phyloP scores from a whole-genome alignment of 2,797 vertebrate species.

The Ctenopoma multispine region DNA sequence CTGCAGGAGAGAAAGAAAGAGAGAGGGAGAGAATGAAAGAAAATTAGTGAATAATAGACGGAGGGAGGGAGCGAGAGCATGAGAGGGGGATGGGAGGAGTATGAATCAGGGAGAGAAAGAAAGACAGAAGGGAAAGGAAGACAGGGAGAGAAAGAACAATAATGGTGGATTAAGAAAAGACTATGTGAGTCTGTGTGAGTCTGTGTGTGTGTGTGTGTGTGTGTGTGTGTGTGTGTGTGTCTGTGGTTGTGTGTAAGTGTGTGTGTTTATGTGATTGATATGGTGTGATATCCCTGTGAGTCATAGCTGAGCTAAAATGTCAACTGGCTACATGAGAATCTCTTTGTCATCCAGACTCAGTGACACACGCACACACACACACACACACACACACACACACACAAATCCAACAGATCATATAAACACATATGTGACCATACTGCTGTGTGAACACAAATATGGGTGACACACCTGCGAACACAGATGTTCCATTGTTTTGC shows the following conservation, averaged over 20 bases:
- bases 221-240: slow-evolving; percentile 38
- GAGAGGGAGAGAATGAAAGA: slow-evolving; percentile 80
- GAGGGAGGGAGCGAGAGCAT: slow-evolving; percentile 77
- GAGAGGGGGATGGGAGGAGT: slow-evolving; percentile 81
- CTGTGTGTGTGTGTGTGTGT: slow-evolving; percentile 42
- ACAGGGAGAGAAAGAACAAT: slow-evolving; percentile 75
- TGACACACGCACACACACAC: slow-evolving; percentile 53
- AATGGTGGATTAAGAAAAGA: slow-evolving; percentile 79
- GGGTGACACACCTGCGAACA: slow-evolving; percentile 75
- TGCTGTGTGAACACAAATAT: slow-evolving; percentile 62
- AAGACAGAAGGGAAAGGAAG: slow-evolving; percentile 68
- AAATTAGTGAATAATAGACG: slow-evolving; percentile 86
- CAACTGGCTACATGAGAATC: slow-evolving; percentile 82
- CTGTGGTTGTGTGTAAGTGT: slow-evolving; percentile 44
- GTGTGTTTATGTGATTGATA: slow-evolving; percentile 79
- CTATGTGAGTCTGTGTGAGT: slow-evolving; percentile 32
- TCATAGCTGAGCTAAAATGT: slow-evolving; percentile 85
- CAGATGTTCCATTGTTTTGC: slow-evolving; percentile 82
- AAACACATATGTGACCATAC: slow-evolving; percentile 64
- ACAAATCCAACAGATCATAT: slow-evolving; percentile 49
- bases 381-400: slow-evolving; percentile 29
- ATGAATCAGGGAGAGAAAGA: slow-evolving; percentile 79
- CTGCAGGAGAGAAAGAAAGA: slow-evolving; percentile 80
- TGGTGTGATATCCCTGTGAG: slow-evolving; percentile 84
- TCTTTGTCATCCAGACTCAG: slow-evolving; percentile 75